Base-by-base conservation (phyloP, 2,888 invertebrate genomes). In the Busseola fusca region DNA sequence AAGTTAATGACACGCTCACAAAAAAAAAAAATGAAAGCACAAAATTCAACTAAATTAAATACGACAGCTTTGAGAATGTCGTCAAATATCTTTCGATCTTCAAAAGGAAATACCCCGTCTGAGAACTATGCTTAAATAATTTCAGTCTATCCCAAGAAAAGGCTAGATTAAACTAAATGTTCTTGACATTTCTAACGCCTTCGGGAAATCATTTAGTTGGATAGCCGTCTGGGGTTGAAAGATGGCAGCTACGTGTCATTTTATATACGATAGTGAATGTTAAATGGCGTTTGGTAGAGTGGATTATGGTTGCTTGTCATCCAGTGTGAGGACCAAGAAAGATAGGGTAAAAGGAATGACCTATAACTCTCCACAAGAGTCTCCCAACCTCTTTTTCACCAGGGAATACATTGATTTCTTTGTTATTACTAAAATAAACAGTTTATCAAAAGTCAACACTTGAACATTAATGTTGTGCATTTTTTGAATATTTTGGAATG, bases 121-220 rank as follows among this genome's bases (percentile, higher is more conserved):
- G 10, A 3, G 12, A 52, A 48, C 40, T 21, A 48, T 14, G 40
- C 74, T 48, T 79, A 59, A 59, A 72, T 79, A 60, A 79, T 50
- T 27, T 21, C 62, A 72, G 25, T 78, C 52, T n/a, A 5, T 42
- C 14, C n/a, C 21, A 59, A 54, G 65, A 76, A 50, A 18, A 60
- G 42, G 14, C 58, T 45, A 59, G 58, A 60, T 63, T 40, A 60
- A 56, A 80, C 50, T 64, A 78, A 65, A 74, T 76, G 60, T 64
- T 50, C 25, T n/a, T 40, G 74, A 64, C 74, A 60, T 63, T 25
- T 30, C 54, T 60, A 37, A 45, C 37, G 56, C 60, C 27, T 79
- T 56, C 37, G 56, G 50, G 50, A 76, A 80, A 80, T 60, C 54
- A 80, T 60, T 76, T 65, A 80, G 71, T 60, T 25, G 40, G 62